Evolutionary conservation across 2,797 vertebrate genomes (phyloP).

Genomic region (Tamandua tetradactyla): DNA sequence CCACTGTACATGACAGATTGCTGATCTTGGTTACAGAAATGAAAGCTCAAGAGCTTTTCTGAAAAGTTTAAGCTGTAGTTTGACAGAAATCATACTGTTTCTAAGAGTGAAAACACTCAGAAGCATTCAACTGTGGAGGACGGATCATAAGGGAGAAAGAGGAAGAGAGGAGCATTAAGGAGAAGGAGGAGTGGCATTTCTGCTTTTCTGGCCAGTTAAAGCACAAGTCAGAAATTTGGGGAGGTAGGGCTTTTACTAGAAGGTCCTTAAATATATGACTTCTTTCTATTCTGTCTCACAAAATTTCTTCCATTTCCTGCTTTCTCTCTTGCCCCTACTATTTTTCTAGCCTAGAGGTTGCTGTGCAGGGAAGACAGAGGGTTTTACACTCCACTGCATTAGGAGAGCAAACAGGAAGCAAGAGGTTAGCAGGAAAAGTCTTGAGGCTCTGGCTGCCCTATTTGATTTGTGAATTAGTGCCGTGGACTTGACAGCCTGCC

Average conservation of each 20-base stretch:
- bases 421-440: not conserved
- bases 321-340: not conserved
- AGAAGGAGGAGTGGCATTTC: not conserved
- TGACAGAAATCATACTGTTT: slow-evolving; percentile 74
- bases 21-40: slow-evolving; percentile 66
- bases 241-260: not conserved
- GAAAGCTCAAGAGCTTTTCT: slow-evolving; percentile 73
- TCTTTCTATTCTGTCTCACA: not conserved
- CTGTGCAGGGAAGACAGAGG: not conserved
- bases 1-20: slow-evolving; percentile 64
- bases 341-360: not conserved
- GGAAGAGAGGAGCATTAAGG: not conserved
- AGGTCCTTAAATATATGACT: not conserved
- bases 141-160: slow-evolving; percentile 43
- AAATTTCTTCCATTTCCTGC: not conserved
- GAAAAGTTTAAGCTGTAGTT: slow-evolving; percentile 71
- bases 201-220: not conserved
- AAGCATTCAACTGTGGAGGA: slow-evolving; percentile 53
- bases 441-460: slow-evolving; percentile 36
- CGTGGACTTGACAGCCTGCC: slow-evolving; percentile 64
- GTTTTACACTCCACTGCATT: not conserved
- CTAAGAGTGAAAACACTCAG: slow-evolving; percentile 62
- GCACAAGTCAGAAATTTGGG: not conserved
- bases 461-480: slow-evolving; percentile 33
- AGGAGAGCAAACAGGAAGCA: not conserved